These are phyloP conservation scores for Drosophila prostipennis DNA, from an alignment of 2,888 invertebrate genomes.

Conservation along the genomic window DNA sequence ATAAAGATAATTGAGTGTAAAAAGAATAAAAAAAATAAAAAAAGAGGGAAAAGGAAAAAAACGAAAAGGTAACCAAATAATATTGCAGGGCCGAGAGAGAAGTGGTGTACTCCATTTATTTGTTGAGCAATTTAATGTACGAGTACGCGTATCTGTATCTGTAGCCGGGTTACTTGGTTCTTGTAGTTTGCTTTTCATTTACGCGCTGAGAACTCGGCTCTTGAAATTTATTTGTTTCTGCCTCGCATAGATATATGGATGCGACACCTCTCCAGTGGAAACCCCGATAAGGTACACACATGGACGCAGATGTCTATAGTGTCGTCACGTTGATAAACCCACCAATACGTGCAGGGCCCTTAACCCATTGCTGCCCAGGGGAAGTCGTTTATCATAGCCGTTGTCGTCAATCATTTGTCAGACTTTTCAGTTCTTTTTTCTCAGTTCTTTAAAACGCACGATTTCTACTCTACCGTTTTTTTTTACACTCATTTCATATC, in stretches of 20 bases:
- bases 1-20: slow-evolving; percentile 52
- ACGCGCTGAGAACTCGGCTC: slow-evolving; percentile 33
- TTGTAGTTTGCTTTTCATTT: slow-evolving; percentile 65
- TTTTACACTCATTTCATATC: slow-evolving; percentile 31
- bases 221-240: slow-evolving; percentile 30
- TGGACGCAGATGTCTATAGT: slow-evolving; percentile 28
- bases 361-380: slow-evolving; percentile 64
- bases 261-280: slow-evolving; percentile 40
- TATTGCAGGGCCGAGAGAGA: slow-evolving; percentile 15
- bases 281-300: slow-evolving; percentile 49
- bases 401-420: slow-evolving; percentile 75
- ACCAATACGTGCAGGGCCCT: slow-evolving; percentile 25
- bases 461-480: slow-evolving; percentile 22
- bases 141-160: slow-evolving; percentile 19
- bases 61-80: slow-evolving; percentile 45
- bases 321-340: slow-evolving; percentile 42
- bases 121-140: slow-evolving; percentile 69
- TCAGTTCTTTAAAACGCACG: slow-evolving; percentile 17
- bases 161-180: slow-evolving; percentile 25
- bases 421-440: slow-evolving; percentile 43
- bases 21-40: slow-evolving; percentile 33
- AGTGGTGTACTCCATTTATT: slow-evolving; percentile 41
- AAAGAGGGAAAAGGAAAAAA: slow-evolving; percentile 29
- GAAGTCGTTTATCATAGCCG: slow-evolving; percentile 41
- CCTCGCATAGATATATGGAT: slow-evolving; percentile 36